Base-by-base conservation (phyloP, 1,140 invertebrate genomes). In the Tetragonula clypearis region DNA sequence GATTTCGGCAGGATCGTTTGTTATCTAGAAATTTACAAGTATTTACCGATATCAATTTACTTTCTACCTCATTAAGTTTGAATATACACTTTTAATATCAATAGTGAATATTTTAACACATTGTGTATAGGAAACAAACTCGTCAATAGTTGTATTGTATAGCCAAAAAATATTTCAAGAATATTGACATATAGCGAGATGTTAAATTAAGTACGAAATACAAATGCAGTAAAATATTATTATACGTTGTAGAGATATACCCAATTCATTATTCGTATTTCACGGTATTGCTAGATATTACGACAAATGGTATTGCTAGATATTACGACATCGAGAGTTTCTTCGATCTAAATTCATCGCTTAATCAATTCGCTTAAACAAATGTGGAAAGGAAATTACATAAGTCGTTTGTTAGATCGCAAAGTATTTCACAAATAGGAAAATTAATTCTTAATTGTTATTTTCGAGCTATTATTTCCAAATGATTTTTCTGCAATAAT, bases 1-100 rank as follows among this genome's bases (percentile, higher is more conserved):
- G 26, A 95, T 88, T 79, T 92, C 90, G 94, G 94, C 82, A 92
- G 95, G 87, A 65, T 94, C 89, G 58, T 93, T 91, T 5, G 88
- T 92, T 23, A 94, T 84, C 94, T 94, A 73, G 49, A 86, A 83
- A n/a, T 92, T 62, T 49, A 49, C 86, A 90, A 91, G 87, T 90
- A 76, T 87, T 30, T 53, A 17, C 12, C 55, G 12, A 41, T 73
- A 82, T 21, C 2, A 17, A 2, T 62, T 35, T n/a, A 21, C 15
- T 15, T 6, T 79, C 9, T 21, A 21, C 30, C n/a, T 26, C 78
- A 75, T 26, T 74, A 17, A 6, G 41, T 49, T 49, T 49, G 41
- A 49, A 8, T 8, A 41, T 8, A 41, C 41, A 41, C 3, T 41
- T 41, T 41, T 41, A 41, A 49, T 49, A 56, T 56, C 15, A 49